These are phyloP conservation scores for Phrynocephalus versicolor DNA, from an alignment of 2,113 vertebrate genomes.

Conservation along the genomic window DNA sequence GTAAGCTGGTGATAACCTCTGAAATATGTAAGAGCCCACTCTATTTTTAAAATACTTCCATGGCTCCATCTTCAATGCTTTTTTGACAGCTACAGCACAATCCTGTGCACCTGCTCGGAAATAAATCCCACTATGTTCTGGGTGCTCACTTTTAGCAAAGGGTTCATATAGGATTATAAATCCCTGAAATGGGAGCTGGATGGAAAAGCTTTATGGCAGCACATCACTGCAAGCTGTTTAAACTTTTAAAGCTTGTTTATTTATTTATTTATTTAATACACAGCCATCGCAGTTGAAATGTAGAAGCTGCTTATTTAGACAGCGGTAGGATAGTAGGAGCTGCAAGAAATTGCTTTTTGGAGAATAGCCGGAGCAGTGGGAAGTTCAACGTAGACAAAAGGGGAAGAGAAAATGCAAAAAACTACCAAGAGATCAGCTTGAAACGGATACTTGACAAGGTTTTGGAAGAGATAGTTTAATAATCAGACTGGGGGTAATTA, in stretches of 20 bases:
- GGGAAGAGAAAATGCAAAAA: neutral
- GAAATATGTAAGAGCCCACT: conserved; percentile 13
- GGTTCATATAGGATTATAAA: neutral
- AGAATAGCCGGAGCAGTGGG: neutral
- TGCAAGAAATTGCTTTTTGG: neutral
- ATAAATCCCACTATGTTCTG: neutral
- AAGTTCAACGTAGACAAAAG: neutral
- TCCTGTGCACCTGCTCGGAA: neutral
- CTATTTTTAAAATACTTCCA: neutral
- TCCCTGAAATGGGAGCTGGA: neutral
- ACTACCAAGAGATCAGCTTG: neutral
- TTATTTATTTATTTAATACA: neutral
- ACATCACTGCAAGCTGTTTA: neutral
- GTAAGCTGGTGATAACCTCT: conserved; percentile 27
- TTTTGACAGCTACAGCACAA: conserved; percentile 4
- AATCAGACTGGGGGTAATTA: neutral
- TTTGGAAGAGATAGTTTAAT: neutral
- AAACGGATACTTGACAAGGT: neutral
- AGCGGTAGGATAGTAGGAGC: neutral
- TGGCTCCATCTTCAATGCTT: conserved; percentile 23
- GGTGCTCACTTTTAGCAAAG: neutral
- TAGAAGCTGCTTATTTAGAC: neutral
- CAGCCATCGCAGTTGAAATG: neutral
- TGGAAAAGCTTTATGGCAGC: conserved; percentile 8
- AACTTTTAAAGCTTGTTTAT: neutral